Evolutionary conservation across 2,113 vertebrate genomes (phyloP).

Genomic region (Eleginops maclovinus): DNA sequence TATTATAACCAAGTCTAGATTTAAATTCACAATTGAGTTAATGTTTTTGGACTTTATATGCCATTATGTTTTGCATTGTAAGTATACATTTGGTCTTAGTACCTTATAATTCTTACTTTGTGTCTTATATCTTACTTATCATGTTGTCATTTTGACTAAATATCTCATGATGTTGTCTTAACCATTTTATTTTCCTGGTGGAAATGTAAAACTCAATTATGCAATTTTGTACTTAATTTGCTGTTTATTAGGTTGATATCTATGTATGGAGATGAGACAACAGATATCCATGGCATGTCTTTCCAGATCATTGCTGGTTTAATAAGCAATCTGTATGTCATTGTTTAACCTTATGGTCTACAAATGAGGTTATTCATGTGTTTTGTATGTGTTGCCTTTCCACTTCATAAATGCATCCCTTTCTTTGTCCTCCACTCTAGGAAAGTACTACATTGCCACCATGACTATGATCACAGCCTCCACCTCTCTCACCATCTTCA

Average conservation of each 20-base stretch:
- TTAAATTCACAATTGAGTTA: too few species aligned
- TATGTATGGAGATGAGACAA: neutral
- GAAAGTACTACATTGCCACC: slow-evolving; percentile 98
- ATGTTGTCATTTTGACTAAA: neutral
- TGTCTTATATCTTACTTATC: neutral
- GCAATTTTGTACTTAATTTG: neutral
- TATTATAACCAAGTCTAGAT: neutral
- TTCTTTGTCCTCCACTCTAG: slow-evolving; percentile 73
- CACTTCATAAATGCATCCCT: neutral
- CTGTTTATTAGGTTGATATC: neutral
- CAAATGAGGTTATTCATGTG: neutral
- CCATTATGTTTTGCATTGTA: neutral
- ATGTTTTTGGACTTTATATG: neutral
- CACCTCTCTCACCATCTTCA: slow-evolving; percentile 96
- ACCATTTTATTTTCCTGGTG: neutral
- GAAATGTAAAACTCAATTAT: neutral
- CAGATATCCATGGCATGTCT: neutral
- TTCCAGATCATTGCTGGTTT: neutral
- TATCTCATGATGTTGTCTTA: neutral
- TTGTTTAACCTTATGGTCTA: neutral
- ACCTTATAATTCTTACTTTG: neutral
- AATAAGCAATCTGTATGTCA: neutral
- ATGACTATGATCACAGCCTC: slow-evolving; percentile 99
- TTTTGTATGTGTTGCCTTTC: neutral
- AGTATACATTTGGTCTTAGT: neutral